These are phyloP conservation scores for Caranx melampygus DNA, from an alignment of 2,113 vertebrate genomes.

Conservation along the genomic window DNA sequence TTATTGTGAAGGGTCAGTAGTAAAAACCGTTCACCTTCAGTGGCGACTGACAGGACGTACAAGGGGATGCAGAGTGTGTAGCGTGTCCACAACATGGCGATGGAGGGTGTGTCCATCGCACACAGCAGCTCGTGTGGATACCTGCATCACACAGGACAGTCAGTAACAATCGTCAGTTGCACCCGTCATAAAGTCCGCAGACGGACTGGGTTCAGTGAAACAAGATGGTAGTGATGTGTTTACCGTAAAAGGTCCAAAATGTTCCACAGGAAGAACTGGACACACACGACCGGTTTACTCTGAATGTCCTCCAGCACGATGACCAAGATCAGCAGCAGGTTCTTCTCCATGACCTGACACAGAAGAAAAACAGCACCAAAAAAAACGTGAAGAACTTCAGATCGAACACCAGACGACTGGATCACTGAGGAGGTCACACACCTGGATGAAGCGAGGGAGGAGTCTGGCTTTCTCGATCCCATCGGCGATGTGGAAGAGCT, in stretches of 20 bases:
- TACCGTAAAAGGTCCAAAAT: slow-evolving; percentile 91
- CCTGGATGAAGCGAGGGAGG: slow-evolving; percentile 90
- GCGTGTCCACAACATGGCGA: slow-evolving; percentile 86
- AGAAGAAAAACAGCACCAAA: not conserved
- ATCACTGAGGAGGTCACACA: slow-evolving; percentile 57
- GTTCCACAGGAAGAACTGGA: slow-evolving; percentile 94
- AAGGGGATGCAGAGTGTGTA: slow-evolving; percentile 89
- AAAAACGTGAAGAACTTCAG: not conserved
- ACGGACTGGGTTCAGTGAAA: not conserved
- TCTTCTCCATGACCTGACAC: slow-evolving; percentile 90
- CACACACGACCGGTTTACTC: slow-evolving; percentile 89
- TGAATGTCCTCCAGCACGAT: slow-evolving; percentile 93
- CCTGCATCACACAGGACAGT: slow-evolving; percentile 52
- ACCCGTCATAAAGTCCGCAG: not conserved
- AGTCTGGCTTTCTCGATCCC: slow-evolving; percentile 88
- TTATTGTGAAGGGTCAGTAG: not conserved
- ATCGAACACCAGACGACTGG: not conserved
- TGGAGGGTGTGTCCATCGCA: slow-evolving; percentile 83
- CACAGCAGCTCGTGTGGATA: slow-evolving; percentile 87
- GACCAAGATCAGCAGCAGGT: slow-evolving; percentile 89
- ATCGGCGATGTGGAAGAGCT: slow-evolving; percentile 90
- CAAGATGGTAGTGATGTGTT: not conserved
- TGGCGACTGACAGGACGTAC: slow-evolving; percentile 87
- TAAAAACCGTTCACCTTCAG: slow-evolving; percentile 85
- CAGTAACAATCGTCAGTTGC: not conserved